Evolutionary conservation across 2,113 vertebrate genomes (phyloP), one percentile per base, ranked within the genome.

Genomic region (Oryzias javanicus): DNA sequence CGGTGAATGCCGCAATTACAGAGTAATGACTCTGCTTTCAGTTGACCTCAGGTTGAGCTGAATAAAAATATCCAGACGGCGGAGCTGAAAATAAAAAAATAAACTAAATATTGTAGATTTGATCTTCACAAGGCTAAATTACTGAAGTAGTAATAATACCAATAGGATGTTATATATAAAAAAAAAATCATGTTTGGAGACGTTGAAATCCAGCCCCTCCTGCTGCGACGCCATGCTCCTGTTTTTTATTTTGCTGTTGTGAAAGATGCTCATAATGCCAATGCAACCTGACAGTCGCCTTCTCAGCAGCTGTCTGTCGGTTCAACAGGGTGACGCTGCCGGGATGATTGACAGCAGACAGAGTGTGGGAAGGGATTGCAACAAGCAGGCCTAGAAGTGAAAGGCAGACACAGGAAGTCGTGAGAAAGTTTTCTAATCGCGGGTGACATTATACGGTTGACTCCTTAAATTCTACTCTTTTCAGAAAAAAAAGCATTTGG

Each of bases 201-300:
- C 35, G 3, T 10, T 35, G 10, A 35, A 35, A 35, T 35, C 8
- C 35, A 35, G 35, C 35, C 35, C 35, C 12, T 8, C 10, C 35
- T 35, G 35, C 25, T 27, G 4, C 25, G 4, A 25, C 42, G 42
- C 14, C 16, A 44, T 15, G 42, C 17, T 46, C 44, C 16, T 19
- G 7, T 3, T 6, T 49, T 20, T 66, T 55, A 51, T 67, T 20
- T 4, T 41, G 63, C 67, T 29, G 51, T 35, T 12, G 18, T 42
- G 24, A 74, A 56, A 55, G 17, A 58, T 47, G 14, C 44, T 17
- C n/a, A 4, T 29, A 18, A 19, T 25, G 29, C 27, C 27, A 29
- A 35, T 13, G 40, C 44, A 42, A 74, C 48, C 2, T 53, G 64
- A 76, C 56, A 51, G 41, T 60, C 41, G 16, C 41, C 66, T 59